These are phyloP conservation scores for Cerastis rubricosa DNA, from an alignment of 2,888 invertebrate species.

Conservation along the genomic window DNA sequence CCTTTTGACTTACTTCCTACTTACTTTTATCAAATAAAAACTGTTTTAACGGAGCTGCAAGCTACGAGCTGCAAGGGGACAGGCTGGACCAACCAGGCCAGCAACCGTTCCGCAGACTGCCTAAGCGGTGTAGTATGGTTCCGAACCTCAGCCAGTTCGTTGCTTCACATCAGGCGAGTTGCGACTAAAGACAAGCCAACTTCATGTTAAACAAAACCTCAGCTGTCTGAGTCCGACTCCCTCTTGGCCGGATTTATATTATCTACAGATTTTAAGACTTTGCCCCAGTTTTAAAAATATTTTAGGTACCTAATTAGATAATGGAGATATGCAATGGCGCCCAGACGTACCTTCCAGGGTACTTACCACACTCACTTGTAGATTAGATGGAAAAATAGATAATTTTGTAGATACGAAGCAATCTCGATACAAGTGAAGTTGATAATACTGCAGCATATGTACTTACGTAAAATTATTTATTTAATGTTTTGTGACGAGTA, in stretches of 20 bases:
- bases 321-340: not conserved
- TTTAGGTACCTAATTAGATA: not conserved
- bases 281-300: constrained; percentile 29
- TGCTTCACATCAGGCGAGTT: not conserved
- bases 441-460: constrained; percentile 11
- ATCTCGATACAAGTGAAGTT: constrained; percentile 36
- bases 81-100: not conserved
- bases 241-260: not conserved
- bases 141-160: not conserved
- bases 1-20: too few species aligned
- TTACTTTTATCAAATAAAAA: too few species aligned
- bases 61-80: too few species aligned
- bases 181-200: not conserved
- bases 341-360: not conserved
- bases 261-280: constrained; percentile 9
- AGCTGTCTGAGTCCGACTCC: not conserved
- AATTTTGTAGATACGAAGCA: not conserved
- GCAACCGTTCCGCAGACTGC: not conserved
- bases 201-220: not conserved
- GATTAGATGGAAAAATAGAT: constrained; percentile 35
- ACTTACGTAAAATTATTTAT: not conserved
- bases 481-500: not conserved
- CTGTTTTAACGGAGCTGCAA: too few species aligned
- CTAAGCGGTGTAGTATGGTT: not conserved
- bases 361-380: not conserved